Conservation (phyloP, 1,140 invertebrate species). For the Elymnias hypermnestra region DNA sequence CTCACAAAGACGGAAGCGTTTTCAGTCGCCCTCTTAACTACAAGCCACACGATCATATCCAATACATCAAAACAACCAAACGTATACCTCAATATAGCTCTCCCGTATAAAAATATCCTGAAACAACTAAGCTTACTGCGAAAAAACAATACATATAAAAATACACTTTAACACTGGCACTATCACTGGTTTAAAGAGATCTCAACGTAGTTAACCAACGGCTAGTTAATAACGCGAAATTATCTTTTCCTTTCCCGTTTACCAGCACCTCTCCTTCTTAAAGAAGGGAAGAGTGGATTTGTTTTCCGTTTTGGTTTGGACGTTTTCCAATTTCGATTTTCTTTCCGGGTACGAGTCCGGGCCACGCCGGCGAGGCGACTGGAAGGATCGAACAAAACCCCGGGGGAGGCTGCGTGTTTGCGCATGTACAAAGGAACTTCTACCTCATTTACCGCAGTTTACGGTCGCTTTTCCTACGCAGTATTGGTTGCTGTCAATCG, state of each 20-base stretch:
- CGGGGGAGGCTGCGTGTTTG: slow-evolving; percentile 67
- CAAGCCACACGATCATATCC: slow-evolving; percentile 68
- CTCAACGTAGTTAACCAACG: slow-evolving; percentile 57
- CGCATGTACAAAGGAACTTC: slow-evolving; percentile 27
- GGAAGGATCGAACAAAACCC: slow-evolving; percentile 69
- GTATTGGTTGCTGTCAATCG: slow-evolving; percentile 28
- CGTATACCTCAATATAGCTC: slow-evolving; percentile 45
- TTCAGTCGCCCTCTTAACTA: slow-evolving; percentile 50
- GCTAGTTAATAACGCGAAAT: slow-evolving; percentile 65
- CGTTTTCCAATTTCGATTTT: slow-evolving; percentile 29
- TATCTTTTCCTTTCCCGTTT: slow-evolving; percentile 20
- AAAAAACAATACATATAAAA: slow-evolving; percentile 12
- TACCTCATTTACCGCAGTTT: slow-evolving; percentile 23
- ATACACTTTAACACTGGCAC: slow-evolving; percentile 29
- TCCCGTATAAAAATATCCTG: slow-evolving; percentile 41
- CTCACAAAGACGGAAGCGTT: slow-evolving; percentile 53
- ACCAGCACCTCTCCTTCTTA: slow-evolving; percentile 54
- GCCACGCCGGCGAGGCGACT: slow-evolving; percentile 66
- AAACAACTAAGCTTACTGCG: slow-evolving; percentile 45
- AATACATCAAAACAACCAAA: slow-evolving; percentile 57
- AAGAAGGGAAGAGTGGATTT: slow-evolving; percentile 61
- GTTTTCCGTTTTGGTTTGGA: slow-evolving; percentile 30
- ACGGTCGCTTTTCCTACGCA: slow-evolving; percentile 30
- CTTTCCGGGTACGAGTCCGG: slow-evolving; percentile 50
- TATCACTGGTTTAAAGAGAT: slow-evolving; percentile 8